These are phyloP conservation scores for Leptinotarsa juncta DNA, from an alignment of 2,888 invertebrate genomes.

Conservation along the genomic window DNA sequence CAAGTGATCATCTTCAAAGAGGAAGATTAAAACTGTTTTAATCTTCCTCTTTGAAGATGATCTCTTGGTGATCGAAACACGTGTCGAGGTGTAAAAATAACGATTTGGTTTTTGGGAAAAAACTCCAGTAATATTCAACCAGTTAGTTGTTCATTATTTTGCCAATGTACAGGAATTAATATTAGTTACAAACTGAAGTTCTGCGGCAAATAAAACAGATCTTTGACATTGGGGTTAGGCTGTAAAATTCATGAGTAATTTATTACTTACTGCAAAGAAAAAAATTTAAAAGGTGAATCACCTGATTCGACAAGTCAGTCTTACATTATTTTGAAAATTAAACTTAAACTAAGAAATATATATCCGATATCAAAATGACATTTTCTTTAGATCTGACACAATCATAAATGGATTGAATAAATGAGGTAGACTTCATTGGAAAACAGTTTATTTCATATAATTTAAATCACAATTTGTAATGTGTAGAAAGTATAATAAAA, in stretches of 20 bases:
- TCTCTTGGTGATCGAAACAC: too few relatives aligned
- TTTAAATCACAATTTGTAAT: conserved; percentile 56
- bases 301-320: not conserved
- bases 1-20: too few relatives aligned
- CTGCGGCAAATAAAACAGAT: too few relatives aligned
- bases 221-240: conserved; percentile 19
- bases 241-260: not conserved
- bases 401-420: conserved; percentile 5
- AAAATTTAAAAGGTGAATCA: not conserved
- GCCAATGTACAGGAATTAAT: too few relatives aligned
- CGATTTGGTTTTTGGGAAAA: too few relatives aligned
- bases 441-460: conserved; percentile 50
- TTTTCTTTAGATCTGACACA: not conserved
- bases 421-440: conserved; percentile 35
- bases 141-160: too few relatives aligned
- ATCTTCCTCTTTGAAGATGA: too few relatives aligned
- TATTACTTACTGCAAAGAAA: not conserved
- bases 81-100: too few relatives aligned
- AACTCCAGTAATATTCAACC: too few relatives aligned
- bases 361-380: not conserved
- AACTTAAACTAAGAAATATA: not conserved
- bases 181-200: too few relatives aligned
- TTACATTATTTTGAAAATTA: not conserved
- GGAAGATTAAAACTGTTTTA: too few relatives aligned
- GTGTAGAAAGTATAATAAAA: conserved; percentile 51